Percentiles rank a stretch among this genome's conserved stretches.
phyloP scores from a whole-genome alignment of 2,888 invertebrate genomes.

The Drosophila antonietae region DNA sequence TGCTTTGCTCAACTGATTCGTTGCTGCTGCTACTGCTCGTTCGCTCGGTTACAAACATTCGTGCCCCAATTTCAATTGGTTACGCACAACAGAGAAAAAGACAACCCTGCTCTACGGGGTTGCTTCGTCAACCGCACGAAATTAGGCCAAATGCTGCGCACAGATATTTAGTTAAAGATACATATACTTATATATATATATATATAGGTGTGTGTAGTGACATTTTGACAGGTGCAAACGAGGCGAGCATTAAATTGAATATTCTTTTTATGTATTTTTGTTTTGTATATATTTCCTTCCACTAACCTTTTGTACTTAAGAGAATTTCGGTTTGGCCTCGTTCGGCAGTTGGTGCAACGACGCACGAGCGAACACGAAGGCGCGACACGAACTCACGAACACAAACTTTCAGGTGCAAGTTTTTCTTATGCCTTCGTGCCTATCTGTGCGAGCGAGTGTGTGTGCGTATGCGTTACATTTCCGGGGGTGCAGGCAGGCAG shows the following conservation, averaged over 20 bases:
- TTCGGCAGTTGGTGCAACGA: slow-evolving; percentile 55
- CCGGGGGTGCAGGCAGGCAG: slow-evolving; percentile 75
- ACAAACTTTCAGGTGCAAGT: slow-evolving; percentile 76
- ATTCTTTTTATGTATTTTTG: slow-evolving; percentile 1
- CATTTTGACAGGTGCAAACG: slow-evolving; percentile 69
- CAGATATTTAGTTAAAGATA: slow-evolving; percentile 31
- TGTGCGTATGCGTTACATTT: slow-evolving; percentile 71
- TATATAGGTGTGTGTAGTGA: slow-evolving; percentile 10
- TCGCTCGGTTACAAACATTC: slow-evolving; percentile 6
- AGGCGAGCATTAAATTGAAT: slow-evolving; percentile 24
- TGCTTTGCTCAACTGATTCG: slow-evolving; percentile 79
- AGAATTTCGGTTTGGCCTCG: slow-evolving; percentile 48
- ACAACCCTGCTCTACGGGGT: slow-evolving; percentile 66
- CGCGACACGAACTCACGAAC: slow-evolving; percentile 37
- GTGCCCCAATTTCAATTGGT: slow-evolving; percentile 79
- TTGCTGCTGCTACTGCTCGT: slow-evolving; percentile 20
- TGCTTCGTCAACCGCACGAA: slow-evolving; percentile 50
- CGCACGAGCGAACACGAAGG: slow-evolving; percentile 58
- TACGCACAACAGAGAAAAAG: slow-evolving; percentile 63
- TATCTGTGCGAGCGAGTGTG: slow-evolving; percentile 24
- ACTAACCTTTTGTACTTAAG: slow-evolving; percentile 57
- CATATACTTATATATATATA: neutral
- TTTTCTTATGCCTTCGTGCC: slow-evolving; percentile 54
- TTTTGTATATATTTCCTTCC: slow-evolving; percentile 41
- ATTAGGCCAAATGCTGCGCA: slow-evolving; percentile 69